These are phyloP conservation scores for Grus americana DNA, from an alignment of 2,113 vertebrate genomes.

Conservation along the genomic window DNA sequence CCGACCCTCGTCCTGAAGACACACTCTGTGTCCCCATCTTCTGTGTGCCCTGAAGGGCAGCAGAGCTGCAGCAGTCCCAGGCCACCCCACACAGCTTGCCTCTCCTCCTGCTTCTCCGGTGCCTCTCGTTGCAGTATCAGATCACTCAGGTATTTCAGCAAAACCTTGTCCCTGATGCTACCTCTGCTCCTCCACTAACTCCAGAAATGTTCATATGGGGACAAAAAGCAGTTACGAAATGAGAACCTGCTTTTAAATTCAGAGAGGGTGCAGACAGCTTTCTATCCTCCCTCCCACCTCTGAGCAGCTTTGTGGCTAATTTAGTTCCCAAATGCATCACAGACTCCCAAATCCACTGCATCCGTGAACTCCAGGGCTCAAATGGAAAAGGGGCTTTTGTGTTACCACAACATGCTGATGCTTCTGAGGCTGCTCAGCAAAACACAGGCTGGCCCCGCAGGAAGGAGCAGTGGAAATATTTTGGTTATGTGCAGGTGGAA, in stretches of 20 bases:
- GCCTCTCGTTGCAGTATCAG: neutral
- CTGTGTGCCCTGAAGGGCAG: neutral
- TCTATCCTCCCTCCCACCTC: conserved; percentile 32
- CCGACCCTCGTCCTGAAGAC: neutral
- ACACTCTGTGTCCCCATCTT: neutral
- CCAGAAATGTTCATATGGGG: neutral
- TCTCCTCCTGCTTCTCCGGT: neutral
- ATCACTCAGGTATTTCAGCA: neutral
- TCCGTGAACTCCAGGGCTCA: neutral
- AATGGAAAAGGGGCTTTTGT: conserved; percentile 24
- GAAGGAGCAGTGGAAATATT: conserved; percentile 57
- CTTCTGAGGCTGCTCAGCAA: conserved; percentile 2
- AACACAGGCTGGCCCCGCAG: neutral
- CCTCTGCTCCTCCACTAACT: neutral
- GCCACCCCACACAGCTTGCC: neutral
- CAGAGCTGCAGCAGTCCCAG: neutral
- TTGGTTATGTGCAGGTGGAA: conserved; percentile 50
- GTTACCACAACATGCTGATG: neutral
- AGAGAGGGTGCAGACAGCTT: conserved; percentile 28
- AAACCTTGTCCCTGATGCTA: neutral
- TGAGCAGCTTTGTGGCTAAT: conserved; percentile 38
- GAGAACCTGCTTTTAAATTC: conserved; percentile 49
- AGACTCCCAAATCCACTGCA: conserved; percentile 28
- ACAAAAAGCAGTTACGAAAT: conserved; percentile 8
- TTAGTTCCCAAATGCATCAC: conserved; percentile 8